These are phyloP conservation scores for Drosophila tropicalis DNA, from an alignment of 1,140 invertebrate species.

Conservation along the genomic window DNA sequence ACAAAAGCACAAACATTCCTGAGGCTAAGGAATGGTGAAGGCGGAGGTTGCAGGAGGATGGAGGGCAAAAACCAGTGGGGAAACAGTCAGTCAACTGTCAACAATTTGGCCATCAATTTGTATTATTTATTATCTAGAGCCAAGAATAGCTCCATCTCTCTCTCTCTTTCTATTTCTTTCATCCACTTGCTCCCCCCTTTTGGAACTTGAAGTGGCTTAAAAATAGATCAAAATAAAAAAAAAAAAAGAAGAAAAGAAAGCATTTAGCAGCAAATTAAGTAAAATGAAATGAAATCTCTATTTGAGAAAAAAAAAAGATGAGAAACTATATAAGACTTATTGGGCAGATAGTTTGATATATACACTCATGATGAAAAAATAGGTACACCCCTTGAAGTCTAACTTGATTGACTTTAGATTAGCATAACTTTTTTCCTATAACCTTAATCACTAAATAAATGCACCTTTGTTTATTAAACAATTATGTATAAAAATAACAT, in stretches of 20 bases:
- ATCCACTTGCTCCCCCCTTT: not conserved
- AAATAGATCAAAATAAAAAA: not conserved
- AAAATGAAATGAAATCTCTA: not conserved
- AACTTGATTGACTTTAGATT: too few species aligned
- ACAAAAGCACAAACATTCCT: not conserved
- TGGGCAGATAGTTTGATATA: not conserved
- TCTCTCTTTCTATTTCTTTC: not conserved
- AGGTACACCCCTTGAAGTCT: too few species aligned
- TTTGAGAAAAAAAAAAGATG: not conserved
- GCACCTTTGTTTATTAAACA: too few species aligned
- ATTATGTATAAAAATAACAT: too few species aligned
- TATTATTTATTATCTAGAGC: constrained; percentile 8
- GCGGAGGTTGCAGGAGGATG: not conserved
- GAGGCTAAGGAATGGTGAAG: too few species aligned
- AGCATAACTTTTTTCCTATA: too few species aligned
- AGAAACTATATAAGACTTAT: not conserved
- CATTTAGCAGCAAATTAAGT: constrained; percentile 20
- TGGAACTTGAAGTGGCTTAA: not conserved
- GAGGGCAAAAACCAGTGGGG: not conserved
- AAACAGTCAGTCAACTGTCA: constrained; percentile 6
- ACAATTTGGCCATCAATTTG: constrained; percentile 14
- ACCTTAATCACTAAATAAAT: too few species aligned
- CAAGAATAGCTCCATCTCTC: constrained; percentile 1
- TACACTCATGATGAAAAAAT: too few species aligned
- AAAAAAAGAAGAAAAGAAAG: not conserved